Percentiles rank a stretch among this genome's conserved stretches.
These are phyloP conservation scores for Melitaea cinxia DNA, from an alignment of 1,140 invertebrate species.

Conservation along the genomic window DNA sequence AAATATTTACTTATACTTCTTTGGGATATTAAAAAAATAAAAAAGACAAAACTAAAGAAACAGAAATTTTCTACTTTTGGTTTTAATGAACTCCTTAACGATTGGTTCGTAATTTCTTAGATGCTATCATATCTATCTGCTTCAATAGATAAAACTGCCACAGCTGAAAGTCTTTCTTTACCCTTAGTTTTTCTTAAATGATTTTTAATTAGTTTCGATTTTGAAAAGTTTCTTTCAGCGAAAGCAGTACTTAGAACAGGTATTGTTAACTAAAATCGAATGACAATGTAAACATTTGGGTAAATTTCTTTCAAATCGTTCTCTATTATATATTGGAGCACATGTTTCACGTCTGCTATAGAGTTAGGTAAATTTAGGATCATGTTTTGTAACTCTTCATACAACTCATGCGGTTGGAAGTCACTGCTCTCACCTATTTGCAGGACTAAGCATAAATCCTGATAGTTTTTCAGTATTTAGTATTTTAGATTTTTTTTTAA, in stretches of 20 bases:
- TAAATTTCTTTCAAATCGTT: conserved; percentile 44
- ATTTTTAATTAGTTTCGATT: not conserved
- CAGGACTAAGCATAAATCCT: conserved; percentile 20
- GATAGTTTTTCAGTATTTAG: not conserved
- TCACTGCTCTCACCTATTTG: conserved; percentile 32
- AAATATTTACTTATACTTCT: too few relatives aligned
- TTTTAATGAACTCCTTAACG: too few relatives aligned
- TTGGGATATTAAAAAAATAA: too few relatives aligned
- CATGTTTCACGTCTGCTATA: conserved; percentile 26
- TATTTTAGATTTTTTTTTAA: not conserved
- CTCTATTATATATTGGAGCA: conserved; percentile 30
- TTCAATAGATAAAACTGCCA: too few relatives aligned
- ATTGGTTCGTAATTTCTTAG: too few relatives aligned
- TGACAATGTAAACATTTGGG: conserved; percentile 45
- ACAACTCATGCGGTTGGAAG: conserved; percentile 33
- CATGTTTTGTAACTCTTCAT: conserved; percentile 35
- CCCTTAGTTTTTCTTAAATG: too few relatives aligned
- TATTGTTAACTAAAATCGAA: conserved; percentile 43
- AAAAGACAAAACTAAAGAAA: too few relatives aligned
- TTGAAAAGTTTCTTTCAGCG: not conserved
- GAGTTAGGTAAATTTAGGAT: conserved; percentile 33
- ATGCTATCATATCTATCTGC: too few relatives aligned
- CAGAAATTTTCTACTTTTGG: too few relatives aligned
- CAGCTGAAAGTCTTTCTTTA: too few relatives aligned
- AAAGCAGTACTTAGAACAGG: conserved; percentile 26